Evolutionary conservation across 1,140 invertebrate species (phyloP).

Genomic region (Orchesella cincta): DNA sequence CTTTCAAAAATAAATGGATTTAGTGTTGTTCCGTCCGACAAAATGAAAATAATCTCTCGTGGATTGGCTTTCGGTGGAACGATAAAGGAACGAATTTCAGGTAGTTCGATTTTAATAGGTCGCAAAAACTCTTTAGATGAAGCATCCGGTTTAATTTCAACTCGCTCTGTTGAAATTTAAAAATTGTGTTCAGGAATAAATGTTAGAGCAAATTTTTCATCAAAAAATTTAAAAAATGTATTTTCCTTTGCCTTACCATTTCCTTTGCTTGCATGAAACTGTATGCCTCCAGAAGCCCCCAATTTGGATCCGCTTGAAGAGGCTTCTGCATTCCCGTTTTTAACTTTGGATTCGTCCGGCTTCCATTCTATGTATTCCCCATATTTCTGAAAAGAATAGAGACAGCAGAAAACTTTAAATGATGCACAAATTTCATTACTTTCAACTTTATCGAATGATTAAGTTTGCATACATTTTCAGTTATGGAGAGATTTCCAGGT

Average conservation of each 20-base stretch:
- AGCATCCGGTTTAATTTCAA: slow-evolving; percentile 46
- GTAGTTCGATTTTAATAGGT: slow-evolving; percentile 46
- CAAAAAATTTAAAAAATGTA: no score
- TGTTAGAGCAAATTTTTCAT: no score
- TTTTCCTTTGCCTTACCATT: slow-evolving; percentile 26
- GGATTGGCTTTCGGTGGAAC: slow-evolving; percentile 27
- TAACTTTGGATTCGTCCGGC: slow-evolving; percentile 60
- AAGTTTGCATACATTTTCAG: slow-evolving; percentile 46
- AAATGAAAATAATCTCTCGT: slow-evolving; percentile 70
- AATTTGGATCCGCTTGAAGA: neutral
- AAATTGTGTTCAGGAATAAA: neutral
- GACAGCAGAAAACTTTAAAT: neutral
- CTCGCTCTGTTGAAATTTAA: slow-evolving; percentile 32
- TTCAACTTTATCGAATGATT: neutral
- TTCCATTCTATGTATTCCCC: slow-evolving; percentile 75
- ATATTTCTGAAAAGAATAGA: slow-evolving; percentile 55
- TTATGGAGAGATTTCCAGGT: slow-evolving; percentile 46
- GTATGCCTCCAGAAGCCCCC: slow-evolving; percentile 32
- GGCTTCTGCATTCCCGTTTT: neutral
- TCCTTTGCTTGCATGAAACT: slow-evolving; percentile 41
- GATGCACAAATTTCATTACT: slow-evolving; percentile 5
- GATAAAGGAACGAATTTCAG: slow-evolving; percentile 46
- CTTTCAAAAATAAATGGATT: slow-evolving; percentile 82
- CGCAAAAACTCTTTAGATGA: slow-evolving; percentile 38
- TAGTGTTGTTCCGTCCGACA: slow-evolving; percentile 72